phyloP scores from a whole-genome alignment of 2,797 vertebrate species.

The Heteromormyrus szaboi region DNA sequence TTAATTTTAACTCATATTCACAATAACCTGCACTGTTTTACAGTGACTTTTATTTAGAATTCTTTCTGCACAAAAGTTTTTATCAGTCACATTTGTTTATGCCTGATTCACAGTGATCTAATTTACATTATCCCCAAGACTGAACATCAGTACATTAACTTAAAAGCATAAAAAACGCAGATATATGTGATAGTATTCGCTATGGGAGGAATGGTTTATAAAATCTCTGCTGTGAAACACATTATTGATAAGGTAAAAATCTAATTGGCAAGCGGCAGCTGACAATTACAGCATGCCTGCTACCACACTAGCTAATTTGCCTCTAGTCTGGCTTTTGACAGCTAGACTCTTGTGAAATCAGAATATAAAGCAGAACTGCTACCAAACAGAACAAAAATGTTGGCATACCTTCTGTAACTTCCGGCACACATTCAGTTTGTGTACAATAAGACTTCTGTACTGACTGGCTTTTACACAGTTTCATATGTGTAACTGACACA shows the following conservation, averaged over 20 bases:
- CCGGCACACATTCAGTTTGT: background rate
- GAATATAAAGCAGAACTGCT: background rate
- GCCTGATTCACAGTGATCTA: background rate
- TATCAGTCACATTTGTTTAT: background rate
- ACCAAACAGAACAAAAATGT: background rate
- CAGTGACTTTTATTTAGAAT: background rate
- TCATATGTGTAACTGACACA: background rate
- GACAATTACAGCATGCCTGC: background rate
- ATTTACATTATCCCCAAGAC: background rate
- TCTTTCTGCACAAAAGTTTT: background rate
- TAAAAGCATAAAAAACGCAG: background rate
- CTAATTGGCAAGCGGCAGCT: background rate
- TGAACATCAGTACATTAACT: background rate
- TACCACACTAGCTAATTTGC: background rate
- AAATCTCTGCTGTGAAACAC: background rate
- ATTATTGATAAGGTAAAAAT: background rate
- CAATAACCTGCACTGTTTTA: background rate
- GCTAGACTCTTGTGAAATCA: background rate
- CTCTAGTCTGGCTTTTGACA: background rate
- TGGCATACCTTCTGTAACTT: background rate
- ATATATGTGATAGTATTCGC: background rate
- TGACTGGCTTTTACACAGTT: background rate
- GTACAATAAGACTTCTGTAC: background rate
- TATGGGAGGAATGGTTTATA: background rate
- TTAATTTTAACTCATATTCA: background rate